A percentile compares a stretch with the other conserved stretches of the same genome.
These are phyloP conservation scores for Altica lythri DNA, from an alignment of 2,888 invertebrate genomes.

Conservation along the genomic window DNA sequence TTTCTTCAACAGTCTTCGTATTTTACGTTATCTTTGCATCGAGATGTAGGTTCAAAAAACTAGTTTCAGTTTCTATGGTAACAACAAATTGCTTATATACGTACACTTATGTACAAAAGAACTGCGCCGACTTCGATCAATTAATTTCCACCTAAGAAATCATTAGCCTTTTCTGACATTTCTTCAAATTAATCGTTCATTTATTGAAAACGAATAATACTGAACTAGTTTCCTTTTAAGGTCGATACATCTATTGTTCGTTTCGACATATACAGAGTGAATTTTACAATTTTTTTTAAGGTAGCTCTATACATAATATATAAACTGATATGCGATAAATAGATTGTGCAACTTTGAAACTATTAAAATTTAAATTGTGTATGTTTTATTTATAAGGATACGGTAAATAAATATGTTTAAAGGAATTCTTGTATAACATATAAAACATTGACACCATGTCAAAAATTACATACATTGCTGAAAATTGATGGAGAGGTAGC, in stretches of 20 bases:
- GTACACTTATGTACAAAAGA: no score
- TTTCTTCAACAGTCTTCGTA: no score
- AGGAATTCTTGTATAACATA: no score
- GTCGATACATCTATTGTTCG: constrained; percentile 7
- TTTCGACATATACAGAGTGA: constrained; percentile 8
- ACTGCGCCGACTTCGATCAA: not conserved
- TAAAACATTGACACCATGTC: no score
- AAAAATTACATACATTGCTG: no score
- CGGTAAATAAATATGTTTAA: no score
- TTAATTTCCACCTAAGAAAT: constrained; percentile 8
- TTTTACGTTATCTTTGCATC: no score
- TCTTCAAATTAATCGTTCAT: constrained; percentile 11
- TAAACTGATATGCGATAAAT: constrained; percentile 7
- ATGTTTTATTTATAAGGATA: no score
- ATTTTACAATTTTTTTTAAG: constrained; percentile 7
- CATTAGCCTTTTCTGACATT: constrained; percentile 10
- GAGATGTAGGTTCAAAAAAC: no score
- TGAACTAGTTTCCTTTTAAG: constrained; percentile 15
- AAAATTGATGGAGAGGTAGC: no score
- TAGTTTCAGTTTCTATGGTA: no score
- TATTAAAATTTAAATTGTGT: constrained; percentile 13
- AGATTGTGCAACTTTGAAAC: constrained; percentile 4
- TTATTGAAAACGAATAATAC: constrained; percentile 10
- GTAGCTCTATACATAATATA: constrained; percentile 8
- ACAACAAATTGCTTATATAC: no score